A percentile compares a stretch with the other conserved stretches of the same genome.
These are phyloP conservation scores for Lanius ludovicianus DNA, from an alignment of 2,113 vertebrate genomes.

Conservation along the genomic window DNA sequence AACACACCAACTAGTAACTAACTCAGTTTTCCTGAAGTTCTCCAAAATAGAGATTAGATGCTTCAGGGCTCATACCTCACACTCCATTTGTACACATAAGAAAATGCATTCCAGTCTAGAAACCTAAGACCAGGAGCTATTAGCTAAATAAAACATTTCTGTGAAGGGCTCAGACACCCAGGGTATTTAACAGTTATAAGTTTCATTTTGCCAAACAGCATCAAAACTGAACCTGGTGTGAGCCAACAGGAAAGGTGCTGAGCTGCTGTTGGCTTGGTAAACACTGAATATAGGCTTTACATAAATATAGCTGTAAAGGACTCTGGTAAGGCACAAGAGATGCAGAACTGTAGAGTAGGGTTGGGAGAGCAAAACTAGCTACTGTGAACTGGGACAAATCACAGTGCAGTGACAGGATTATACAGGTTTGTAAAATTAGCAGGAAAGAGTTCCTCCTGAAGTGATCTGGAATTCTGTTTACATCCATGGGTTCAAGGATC, in stretches of 20 bases:
- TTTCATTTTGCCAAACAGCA: neutral
- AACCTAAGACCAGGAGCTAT: neutral
- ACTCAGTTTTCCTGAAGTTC: neutral
- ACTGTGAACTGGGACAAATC: neutral
- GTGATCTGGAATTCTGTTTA: neutral
- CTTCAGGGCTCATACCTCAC: neutral
- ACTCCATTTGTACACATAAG: neutral
- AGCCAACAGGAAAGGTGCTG: neutral
- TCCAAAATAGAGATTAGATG: neutral
- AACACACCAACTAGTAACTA: neutral
- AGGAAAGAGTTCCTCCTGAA: neutral
- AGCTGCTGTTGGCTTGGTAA: neutral
- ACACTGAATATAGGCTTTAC: neutral
- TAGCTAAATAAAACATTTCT: neutral
- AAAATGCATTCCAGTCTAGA: neutral
- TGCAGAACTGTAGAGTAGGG: neutral
- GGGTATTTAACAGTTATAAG: neutral
- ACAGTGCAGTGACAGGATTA: neutral
- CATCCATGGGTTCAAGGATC: accelerated
- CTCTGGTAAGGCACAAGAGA: neutral
- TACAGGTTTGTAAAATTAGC: neutral
- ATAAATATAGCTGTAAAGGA: neutral
- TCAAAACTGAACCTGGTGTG: neutral
- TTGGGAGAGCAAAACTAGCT: neutral
- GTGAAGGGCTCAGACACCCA: neutral